Base-by-base conservation (phyloP, 2,113 vertebrate genomes). In the Equus przewalskii region DNA sequence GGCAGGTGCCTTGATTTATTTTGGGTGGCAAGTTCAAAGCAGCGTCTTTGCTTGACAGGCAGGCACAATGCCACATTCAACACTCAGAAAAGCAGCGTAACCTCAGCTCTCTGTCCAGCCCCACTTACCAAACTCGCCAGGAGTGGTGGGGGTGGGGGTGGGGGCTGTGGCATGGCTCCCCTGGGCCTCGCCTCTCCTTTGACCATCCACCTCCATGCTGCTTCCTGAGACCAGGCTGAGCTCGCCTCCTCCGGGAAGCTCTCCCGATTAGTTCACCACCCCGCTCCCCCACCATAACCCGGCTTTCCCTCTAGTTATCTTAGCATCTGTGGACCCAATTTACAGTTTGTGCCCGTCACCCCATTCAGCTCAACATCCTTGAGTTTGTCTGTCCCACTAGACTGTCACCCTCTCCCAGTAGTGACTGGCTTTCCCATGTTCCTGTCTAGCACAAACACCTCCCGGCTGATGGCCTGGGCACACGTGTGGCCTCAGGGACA, bases 391-490 rank as follows among this genome's bases (percentile, higher is more conserved):
- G 56, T 56, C 60, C 7, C 4, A 15, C 56, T 13, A 9, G 28
- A 69, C 5, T 7, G 36, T 26, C 12, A 7, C 18, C 28, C 28
- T 65, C 67, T 49, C 44, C 7, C 0, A 1, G 51, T 9, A 56
- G 62, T 44, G 49, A 4, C 4, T 2, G 60, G 36, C 72, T 14
- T 21, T 21, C 51, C 41, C 65, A 24, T 13, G 0, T 18, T 58
- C 54, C 75, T 7, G 0, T 6, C 76, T 6, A 24, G 7, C 49
- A 33, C n/a, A 13, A 11, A 21, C 64, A 4, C 65, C 36, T 11
- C 36, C 3, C 4, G 7, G 56, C 36, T 7, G 0, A 12, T 0
- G 6, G 79, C n/a, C 9, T 10, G 51, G 58, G 69, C 36, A 15
- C 30, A 58, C 41, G 73, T 1, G 11, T 1, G 49, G 58, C 67